phyloP scores from a whole-genome alignment of 92 coral and sea anemone genomes.

The Actinostola sp. region DNA sequence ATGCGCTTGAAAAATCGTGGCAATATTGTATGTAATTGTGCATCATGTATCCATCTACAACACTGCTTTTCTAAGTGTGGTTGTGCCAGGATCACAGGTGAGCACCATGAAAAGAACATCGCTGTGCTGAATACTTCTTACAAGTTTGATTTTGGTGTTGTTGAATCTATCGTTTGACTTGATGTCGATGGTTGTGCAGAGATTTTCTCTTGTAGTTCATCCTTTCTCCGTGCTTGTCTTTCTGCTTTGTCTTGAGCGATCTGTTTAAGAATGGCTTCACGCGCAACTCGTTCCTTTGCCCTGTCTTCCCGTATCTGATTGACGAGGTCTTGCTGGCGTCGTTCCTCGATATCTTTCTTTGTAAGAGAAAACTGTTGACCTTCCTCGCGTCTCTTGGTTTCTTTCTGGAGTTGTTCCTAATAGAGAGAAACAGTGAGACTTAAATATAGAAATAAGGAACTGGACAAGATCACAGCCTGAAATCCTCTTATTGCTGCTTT shows the following conservation, averaged over 20 bases:
- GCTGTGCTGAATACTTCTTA: not conserved
- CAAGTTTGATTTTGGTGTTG: conserved; percentile 2
- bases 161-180: not conserved
- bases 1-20: too few relatives aligned
- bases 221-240: conserved; percentile 74
- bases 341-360: conserved; percentile 75
- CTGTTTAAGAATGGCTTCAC: conserved; percentile 86
- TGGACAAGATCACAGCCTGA: too few relatives aligned
- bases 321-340: conserved; percentile 69
- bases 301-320: conserved; percentile 84
- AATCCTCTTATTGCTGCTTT: too few relatives aligned
- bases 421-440: not conserved
- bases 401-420: conserved; percentile 75
- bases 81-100: too few relatives aligned
- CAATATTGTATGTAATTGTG: too few relatives aligned
- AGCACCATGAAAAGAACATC: not conserved
- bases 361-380: conserved; percentile 77
- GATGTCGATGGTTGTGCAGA: conserved; percentile 11
- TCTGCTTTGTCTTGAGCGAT: conserved; percentile 92
- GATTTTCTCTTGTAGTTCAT: conserved; percentile 74
- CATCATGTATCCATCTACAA: too few relatives aligned
- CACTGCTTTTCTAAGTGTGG: too few relatives aligned
- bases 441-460: too few relatives aligned
- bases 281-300: conserved; percentile 84
- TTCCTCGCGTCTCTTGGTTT: conserved; percentile 61